phyloP scores from a whole-genome alignment of 64 coral and sea anemone genomes.

The Porites australiensis region DNA sequence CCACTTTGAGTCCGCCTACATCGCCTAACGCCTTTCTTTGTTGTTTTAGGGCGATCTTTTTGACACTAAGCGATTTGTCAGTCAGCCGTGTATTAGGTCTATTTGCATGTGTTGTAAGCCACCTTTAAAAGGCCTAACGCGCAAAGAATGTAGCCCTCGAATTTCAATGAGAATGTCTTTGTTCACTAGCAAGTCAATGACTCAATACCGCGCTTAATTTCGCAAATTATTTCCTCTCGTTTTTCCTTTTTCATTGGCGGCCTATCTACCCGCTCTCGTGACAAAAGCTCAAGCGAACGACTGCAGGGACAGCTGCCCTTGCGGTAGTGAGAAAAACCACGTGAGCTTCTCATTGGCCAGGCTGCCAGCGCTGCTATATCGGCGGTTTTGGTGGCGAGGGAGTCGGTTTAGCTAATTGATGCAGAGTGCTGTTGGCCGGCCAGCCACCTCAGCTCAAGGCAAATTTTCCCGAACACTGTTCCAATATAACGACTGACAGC shows the following conservation, averaged over 20 bases:
- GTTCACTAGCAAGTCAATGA: slow-evolving; percentile 20
- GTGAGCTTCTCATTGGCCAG: slow-evolving; percentile 34
- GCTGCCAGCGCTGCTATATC: not conserved
- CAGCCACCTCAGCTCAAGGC: slow-evolving; percentile 40
- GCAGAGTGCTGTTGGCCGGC: slow-evolving; percentile 29
- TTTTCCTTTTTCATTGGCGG: slow-evolving; percentile 22
- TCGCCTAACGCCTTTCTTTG: not conserved
- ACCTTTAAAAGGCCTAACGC: slow-evolving; percentile 33
- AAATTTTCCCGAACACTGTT: slow-evolving; percentile 65
- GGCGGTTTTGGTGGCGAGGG: slow-evolving; percentile 44
- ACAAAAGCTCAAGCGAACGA: slow-evolving; percentile 37
- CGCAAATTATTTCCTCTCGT: slow-evolving; percentile 64
- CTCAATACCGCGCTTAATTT: slow-evolving; percentile 49
- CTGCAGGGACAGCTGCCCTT: slow-evolving; percentile 23
- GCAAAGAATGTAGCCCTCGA: slow-evolving; percentile 16
- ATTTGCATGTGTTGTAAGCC: slow-evolving; percentile 18
- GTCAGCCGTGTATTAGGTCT: not conserved
- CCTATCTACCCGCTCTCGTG: slow-evolving; percentile 42
- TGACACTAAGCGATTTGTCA: not conserved
- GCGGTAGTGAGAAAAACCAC: slow-evolving; percentile 8
- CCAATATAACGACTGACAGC: slow-evolving; percentile 79
- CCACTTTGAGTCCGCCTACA: not conserved
- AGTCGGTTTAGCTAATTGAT: slow-evolving; percentile 52
- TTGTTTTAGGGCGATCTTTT: not conserved
- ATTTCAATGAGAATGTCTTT: slow-evolving; percentile 68